These are phyloP conservation scores for Ladona fulva DNA, from an alignment of 1,140 invertebrate genomes.

Conservation along the genomic window DNA sequence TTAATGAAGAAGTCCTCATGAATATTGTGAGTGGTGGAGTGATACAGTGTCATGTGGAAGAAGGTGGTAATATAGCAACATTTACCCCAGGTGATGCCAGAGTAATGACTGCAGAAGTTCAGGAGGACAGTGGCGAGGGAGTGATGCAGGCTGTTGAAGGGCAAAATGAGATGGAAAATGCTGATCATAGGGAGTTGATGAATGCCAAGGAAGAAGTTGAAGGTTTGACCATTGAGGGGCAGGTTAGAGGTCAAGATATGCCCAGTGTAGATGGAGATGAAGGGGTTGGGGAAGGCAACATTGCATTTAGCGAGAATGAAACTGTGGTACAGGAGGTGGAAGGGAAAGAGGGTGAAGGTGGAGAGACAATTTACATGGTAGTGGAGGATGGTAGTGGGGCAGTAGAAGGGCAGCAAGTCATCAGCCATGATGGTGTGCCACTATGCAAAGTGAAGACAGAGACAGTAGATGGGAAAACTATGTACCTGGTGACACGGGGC, in stretches of 20 bases:
- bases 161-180: not conserved
- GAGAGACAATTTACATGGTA: not conserved
- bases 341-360: not conserved
- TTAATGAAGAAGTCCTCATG: conserved; percentile 44
- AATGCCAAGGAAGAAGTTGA: not conserved
- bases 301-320: not conserved
- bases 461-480: not conserved
- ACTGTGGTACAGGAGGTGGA: not conserved
- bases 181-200: not conserved
- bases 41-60: conserved; percentile 31
- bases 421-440: not conserved
- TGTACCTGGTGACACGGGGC: not conserved
- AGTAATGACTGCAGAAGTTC: not conserved
- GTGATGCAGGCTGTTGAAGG: not conserved
- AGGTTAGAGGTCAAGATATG: not conserved
- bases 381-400: not conserved
- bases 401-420: not conserved
- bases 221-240: not conserved
- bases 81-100: not conserved
- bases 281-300: not conserved
- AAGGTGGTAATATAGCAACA: not conserved
- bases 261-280: not conserved
- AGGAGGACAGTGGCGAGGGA: not conserved
- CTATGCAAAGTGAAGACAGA: not conserved
- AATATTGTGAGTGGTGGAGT: conserved; percentile 41